A percentile compares a stretch with the other conserved stretches of the same genome.
These are phyloP conservation scores for Pangasius macronema DNA, from an alignment of 2,797 vertebrate species.

Conservation along the genomic window DNA sequence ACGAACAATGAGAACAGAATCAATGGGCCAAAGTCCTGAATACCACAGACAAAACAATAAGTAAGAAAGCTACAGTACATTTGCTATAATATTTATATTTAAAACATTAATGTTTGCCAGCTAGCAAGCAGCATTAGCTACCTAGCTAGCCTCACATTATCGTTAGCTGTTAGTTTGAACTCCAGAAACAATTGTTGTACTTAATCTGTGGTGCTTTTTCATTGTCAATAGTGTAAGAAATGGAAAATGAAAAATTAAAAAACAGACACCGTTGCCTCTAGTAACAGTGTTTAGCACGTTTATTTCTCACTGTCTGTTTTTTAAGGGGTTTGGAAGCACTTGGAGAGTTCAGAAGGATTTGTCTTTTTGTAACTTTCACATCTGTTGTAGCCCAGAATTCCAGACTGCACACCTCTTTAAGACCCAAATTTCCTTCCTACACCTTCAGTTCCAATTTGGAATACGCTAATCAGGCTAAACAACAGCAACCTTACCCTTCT, in stretches of 20 bases:
- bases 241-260: neutral
- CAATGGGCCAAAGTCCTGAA: neutral
- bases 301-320: neutral
- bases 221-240: neutral
- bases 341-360: neutral
- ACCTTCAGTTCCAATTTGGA: neutral
- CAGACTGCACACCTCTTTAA: neutral
- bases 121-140: neutral
- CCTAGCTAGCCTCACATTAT: neutral
- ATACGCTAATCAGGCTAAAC: slow-evolving; percentile 28
- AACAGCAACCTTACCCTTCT: slow-evolving; percentile 29
- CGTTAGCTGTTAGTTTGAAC: neutral
- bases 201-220: neutral
- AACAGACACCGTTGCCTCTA: neutral
- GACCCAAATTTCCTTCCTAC: neutral
- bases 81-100: neutral
- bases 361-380: neutral
- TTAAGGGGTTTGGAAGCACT: neutral
- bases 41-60: too few relatives aligned
- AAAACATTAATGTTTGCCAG: neutral
- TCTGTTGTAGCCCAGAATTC: neutral
- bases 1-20: neutral
- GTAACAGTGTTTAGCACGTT: neutral
- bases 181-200: neutral
- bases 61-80: neutral